Conservation (phyloP, 2,113 vertebrate genomes). For the Pseudopipra pipra region DNA sequence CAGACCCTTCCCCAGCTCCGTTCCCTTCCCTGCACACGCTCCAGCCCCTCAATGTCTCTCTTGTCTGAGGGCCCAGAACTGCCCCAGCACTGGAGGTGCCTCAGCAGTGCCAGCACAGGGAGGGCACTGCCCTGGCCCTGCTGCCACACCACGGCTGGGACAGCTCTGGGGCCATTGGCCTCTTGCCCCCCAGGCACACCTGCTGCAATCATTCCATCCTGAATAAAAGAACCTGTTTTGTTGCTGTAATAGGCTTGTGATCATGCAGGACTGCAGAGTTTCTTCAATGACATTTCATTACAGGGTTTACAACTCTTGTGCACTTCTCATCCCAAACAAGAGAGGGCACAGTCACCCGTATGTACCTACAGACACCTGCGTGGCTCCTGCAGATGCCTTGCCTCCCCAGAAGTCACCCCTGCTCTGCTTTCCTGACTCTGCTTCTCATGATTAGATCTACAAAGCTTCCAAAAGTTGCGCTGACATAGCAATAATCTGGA, state of each 20-base stretch:
- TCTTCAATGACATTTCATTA: background rate
- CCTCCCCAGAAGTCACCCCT: background rate
- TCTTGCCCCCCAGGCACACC: background rate
- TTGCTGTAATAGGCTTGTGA: rapidly evolving
- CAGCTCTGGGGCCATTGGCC: background rate
- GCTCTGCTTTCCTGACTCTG: background rate
- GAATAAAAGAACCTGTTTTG: background rate
- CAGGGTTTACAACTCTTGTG: background rate
- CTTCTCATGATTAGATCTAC: background rate
- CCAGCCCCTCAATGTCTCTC: background rate
- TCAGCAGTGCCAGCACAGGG: background rate
- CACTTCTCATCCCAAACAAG: background rate
- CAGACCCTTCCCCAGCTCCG: background rate
- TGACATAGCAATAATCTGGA: constrained; percentile 44
- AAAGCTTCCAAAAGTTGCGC: constrained; percentile 37
- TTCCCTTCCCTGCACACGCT: background rate
- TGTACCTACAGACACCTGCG: rapidly evolving
- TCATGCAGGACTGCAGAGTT: background rate
- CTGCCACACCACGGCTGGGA: background rate
- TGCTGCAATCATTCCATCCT: background rate
- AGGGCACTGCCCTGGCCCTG: background rate
- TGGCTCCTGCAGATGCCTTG: background rate
- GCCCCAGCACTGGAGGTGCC: background rate
- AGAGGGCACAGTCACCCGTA: background rate
- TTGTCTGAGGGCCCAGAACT: background rate